phyloP scores from a whole-genome alignment of 2,797 vertebrate species.

The Danio choprae region DNA sequence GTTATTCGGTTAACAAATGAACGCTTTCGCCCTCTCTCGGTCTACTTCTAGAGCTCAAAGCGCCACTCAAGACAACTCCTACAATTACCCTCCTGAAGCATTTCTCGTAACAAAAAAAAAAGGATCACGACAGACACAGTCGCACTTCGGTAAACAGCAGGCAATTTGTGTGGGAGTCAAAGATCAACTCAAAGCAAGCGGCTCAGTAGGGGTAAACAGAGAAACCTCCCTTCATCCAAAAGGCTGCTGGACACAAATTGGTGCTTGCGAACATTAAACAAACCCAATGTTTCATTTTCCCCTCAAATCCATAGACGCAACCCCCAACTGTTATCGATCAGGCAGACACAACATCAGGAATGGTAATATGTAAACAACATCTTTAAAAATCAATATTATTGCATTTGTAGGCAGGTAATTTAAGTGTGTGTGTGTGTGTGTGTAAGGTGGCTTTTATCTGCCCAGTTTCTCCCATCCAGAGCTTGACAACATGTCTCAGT shows the following conservation, averaged over 20 bases:
- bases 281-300: constrained; percentile 11
- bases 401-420: constrained; percentile 45
- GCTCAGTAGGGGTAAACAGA: background rate
- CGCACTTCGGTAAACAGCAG: constrained; percentile 42
- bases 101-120: background rate
- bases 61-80: constrained; percentile 34
- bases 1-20: constrained; percentile 55
- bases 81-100: constrained; percentile 46
- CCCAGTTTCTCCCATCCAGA: constrained; percentile 31
- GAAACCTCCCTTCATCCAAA: constrained; percentile 35
- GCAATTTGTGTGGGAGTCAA: constrained; percentile 55
- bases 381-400: constrained; percentile 31
- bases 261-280: constrained; percentile 46
- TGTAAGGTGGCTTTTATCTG: constrained; percentile 36
- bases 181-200: constrained; percentile 44
- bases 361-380: constrained; percentile 30
- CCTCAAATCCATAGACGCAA: constrained; percentile 32
- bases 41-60: constrained; percentile 4
- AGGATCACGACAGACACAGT: constrained; percentile 43
- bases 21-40: constrained; percentile 28
- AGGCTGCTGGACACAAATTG: constrained; percentile 28
- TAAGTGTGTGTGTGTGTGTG: constrained; percentile 28
- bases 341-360: constrained; percentile 23
- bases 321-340: constrained; percentile 33
- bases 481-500: constrained; percentile 40